Evolutionary conservation across 1,140 invertebrate genomes (phyloP), one percentile per base, ranked within the genome.

Genomic region (Drosophila ercepeae): DNA sequence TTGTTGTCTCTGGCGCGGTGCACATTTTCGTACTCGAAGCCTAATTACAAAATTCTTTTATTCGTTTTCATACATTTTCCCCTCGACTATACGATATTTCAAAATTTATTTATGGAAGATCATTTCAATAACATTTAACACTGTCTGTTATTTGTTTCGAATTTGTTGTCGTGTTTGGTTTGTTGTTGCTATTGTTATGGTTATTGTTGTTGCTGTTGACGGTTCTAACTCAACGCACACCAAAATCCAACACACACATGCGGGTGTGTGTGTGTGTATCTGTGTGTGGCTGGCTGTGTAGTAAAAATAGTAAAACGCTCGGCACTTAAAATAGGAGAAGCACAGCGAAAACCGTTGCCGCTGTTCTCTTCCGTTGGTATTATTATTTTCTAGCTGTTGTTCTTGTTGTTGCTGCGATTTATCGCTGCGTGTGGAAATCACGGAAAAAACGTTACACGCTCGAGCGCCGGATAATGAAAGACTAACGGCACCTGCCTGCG

Each of bases 391-490:
- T 60, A 39, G 42, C 27, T 68, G 52, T 54, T 32, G 27, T 16
- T 60, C 34, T 21, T 19, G 23, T 42, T 50, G 44, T 41, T 78
- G 44, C 44, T 52, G 39, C 42, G 68, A 71, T 16, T 63, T 63
- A 39, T 29, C 57, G 67, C 72, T 78, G 75, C 64, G 65, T 69
- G 13, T 63, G 49, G 45, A 63, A 73, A 53, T 53, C 44, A 53
- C 55, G 57, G 81, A 57, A 74, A 69, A 74, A 86, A 60, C 77
- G 81, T 65, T 61, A 81, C 81, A 81, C 63, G 68, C 82, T 86
- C 68, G 63, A 48, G 49, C 81, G 73, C 81, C 81, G 76, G 81
- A 79, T 76, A 84, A 81, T 79, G 76, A 86, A 86, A 84, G 81
- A 84, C 81, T 84, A 70, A 73, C 48, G 61, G 57, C 52, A 36